Evolutionary conservation across 2,888 invertebrate species (phyloP).

Genomic region (Dermolepida albohirtum): DNA sequence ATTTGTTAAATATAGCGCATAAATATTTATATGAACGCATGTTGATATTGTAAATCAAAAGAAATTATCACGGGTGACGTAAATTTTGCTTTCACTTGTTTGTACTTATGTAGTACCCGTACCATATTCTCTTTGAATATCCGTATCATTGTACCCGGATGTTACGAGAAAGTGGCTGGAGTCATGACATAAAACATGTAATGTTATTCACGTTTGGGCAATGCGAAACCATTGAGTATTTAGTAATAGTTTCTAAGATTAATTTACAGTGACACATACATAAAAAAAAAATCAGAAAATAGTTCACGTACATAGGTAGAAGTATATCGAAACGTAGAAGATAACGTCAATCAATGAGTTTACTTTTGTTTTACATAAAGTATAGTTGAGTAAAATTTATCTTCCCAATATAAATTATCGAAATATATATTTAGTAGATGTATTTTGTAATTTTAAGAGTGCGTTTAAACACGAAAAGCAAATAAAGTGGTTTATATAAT

Average conservation of each 20-base stretch:
- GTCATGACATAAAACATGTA: slow-evolving; percentile 18
- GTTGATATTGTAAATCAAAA: slow-evolving; percentile 29
- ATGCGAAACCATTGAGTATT: slow-evolving; percentile 5
- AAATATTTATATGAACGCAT: not conserved
- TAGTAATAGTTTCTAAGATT: not conserved
- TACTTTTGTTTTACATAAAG: too few species aligned
- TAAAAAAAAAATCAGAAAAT: too few species aligned
- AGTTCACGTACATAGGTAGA: too few species aligned
- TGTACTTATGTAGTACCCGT: slow-evolving; percentile 44
- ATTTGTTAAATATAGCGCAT: not conserved
- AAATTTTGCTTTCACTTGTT: slow-evolving; percentile 50
- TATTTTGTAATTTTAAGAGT: too few species aligned
- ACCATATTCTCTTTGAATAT: slow-evolving; percentile 44
- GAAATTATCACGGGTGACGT: slow-evolving; percentile 40
- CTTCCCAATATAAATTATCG: too few species aligned
- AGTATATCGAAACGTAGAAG: too few species aligned
- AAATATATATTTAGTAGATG: too few species aligned
- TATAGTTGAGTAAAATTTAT: too few species aligned
- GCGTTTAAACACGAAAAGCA: too few species aligned
- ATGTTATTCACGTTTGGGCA: slow-evolving; percentile 8
- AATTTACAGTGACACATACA: not conserved
- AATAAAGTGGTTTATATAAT: too few species aligned
- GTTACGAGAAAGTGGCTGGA: slow-evolving; percentile 49
- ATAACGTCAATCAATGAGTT: too few species aligned
- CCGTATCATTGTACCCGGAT: slow-evolving; percentile 51